Percentiles rank a stretch among this genome's conserved stretches.
phyloP scores from a whole-genome alignment of 2,113 vertebrate species.

The Andinoacara biseriatus region DNA sequence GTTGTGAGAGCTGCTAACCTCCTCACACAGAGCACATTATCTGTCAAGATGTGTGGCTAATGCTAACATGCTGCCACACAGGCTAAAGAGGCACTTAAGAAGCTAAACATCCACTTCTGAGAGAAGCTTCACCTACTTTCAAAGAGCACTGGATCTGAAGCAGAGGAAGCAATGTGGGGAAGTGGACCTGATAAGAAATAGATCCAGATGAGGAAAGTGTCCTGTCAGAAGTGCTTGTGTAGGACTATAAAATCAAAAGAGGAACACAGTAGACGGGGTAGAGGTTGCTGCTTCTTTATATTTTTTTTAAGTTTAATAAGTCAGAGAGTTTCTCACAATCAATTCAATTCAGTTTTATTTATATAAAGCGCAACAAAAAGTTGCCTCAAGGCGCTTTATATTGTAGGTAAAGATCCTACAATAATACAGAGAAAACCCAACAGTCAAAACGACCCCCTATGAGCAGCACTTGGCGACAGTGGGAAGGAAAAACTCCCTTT shows the following conservation, averaged over 20 bases:
- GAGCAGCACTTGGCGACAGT: too few species aligned
- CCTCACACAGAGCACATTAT: too few species aligned
- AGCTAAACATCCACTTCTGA: background rate
- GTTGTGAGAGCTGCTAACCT: background rate
- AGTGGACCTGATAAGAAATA: background rate
- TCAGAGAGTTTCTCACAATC: background rate
- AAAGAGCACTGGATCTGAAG: background rate
- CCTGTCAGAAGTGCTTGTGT: background rate
- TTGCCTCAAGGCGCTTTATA: too few species aligned
- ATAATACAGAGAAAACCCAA: too few species aligned
- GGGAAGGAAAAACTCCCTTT: too few species aligned
- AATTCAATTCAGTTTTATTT: too few species aligned
- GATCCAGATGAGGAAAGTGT: background rate
- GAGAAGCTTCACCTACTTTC: background rate
- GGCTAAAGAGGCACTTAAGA: background rate
- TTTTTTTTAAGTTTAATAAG: background rate
- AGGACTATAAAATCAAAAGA: background rate
- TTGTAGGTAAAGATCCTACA: too few species aligned
- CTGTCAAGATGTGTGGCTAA: too few species aligned
- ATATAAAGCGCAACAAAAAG: too few species aligned
- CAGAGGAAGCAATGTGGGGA: background rate
- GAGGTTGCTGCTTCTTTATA: background rate
- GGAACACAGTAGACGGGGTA: background rate
- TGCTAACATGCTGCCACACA: too few species aligned
- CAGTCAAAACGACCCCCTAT: too few species aligned